These are phyloP conservation scores for Gobio occitaniae DNA, from an alignment of 2,797 vertebrate species.

Conservation along the genomic window DNA sequence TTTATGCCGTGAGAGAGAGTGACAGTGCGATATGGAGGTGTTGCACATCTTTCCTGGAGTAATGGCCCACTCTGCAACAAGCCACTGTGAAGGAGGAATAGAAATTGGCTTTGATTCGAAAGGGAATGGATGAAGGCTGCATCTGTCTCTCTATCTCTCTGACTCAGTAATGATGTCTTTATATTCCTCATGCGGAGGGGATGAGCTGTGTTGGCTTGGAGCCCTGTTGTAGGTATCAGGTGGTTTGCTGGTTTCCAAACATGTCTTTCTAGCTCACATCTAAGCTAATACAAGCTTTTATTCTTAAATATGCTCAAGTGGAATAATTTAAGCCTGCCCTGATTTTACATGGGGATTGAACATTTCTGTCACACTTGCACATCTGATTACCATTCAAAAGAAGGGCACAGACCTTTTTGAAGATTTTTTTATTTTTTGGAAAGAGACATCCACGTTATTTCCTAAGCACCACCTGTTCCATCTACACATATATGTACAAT, in stretches of 20 bases:
- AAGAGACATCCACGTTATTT: conserved; percentile 23
- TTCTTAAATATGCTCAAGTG: conserved; percentile 71
- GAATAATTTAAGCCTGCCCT: conserved; percentile 73
- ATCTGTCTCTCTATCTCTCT: conserved; percentile 46
- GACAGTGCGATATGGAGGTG: conserved; percentile 17
- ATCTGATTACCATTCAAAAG: conserved; percentile 60
- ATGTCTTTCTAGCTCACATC: conserved; percentile 65
- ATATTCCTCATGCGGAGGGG: conserved; percentile 72
- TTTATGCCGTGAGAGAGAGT: conserved; percentile 41
- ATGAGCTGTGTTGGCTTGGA: conserved; percentile 63
- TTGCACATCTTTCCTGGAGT: conserved; percentile 58
- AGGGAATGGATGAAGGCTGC: conserved; percentile 73
- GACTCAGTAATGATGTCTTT: conserved; percentile 74
- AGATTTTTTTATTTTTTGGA: conserved; percentile 40
- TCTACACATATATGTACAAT: neutral
- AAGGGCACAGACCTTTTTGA: conserved; percentile 35
- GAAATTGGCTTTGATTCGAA: conserved; percentile 78
- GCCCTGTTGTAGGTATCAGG: conserved; percentile 67
- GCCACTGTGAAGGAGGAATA: conserved; percentile 63
- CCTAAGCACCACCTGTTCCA: conserved; percentile 1
- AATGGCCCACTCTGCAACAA: conserved; percentile 66
- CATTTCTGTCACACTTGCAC: conserved; percentile 57
- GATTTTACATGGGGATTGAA: conserved; percentile 57
- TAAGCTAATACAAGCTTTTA: conserved; percentile 68
- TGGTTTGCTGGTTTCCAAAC: conserved; percentile 57